phyloP scores from a whole-genome alignment of 2,797 vertebrate genomes.

The Tapirus indicus region DNA sequence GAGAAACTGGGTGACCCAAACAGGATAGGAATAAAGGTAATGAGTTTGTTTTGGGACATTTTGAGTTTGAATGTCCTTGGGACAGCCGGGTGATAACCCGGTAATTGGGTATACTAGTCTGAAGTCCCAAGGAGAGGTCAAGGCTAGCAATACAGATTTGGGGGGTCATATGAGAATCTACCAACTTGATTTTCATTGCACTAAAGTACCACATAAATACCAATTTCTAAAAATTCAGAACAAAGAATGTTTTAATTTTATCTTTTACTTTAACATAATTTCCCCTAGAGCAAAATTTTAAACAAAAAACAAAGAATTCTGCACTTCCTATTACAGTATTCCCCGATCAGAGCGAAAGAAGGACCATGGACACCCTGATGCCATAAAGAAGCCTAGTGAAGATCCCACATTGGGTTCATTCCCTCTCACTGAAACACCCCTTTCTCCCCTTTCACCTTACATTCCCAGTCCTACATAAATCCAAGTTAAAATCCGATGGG shows the following conservation, averaged over 20 bases:
- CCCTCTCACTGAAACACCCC: not conserved
- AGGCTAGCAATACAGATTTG: not conserved
- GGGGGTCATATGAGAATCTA: not conserved
- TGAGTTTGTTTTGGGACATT: not conserved
- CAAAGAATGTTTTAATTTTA: not conserved
- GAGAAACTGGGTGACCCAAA: not conserved
- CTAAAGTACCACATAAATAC: not conserved
- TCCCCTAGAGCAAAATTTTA: not conserved
- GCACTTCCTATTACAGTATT: not conserved
- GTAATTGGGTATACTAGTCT: not conserved
- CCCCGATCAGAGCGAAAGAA: not conserved
- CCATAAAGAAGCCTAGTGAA: not conserved
- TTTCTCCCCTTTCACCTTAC: not conserved
- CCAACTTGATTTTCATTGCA: not conserved
- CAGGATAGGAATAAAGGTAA: not conserved
- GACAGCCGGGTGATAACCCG: not conserved
- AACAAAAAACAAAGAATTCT: not conserved
- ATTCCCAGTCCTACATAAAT: not conserved
- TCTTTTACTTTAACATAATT: not conserved
- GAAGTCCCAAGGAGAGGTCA: not conserved
- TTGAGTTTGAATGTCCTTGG: not conserved
- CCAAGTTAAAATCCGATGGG: not conserved
- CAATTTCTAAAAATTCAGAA: not conserved
- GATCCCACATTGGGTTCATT: not conserved
- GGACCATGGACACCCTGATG: not conserved